Evolutionary conservation across 2,113 vertebrate species (phyloP), one percentile per base, ranked within the genome.

Genomic region (Dendropsophus ebraccatus): DNA sequence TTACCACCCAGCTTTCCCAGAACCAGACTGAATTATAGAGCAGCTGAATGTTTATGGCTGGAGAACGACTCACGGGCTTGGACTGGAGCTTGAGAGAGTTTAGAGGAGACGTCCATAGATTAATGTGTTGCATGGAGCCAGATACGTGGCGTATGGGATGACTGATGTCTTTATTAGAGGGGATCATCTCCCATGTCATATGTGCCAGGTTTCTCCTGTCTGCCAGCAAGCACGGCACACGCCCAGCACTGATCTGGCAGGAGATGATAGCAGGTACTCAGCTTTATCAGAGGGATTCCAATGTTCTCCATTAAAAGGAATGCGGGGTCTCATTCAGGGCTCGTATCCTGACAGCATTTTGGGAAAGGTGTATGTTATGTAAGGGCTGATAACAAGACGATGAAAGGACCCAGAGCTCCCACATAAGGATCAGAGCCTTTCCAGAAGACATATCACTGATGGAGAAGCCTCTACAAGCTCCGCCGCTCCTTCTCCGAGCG

Each of bases 221-320:
- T 56, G 52, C 28, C 19, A 37, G 17, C 32, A 56, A 14, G 75
- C 3, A 11, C 5, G 5, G 49, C 47, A 17, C 25, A 30, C 12
- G 16, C 45, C 47, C 17, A 19, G 47, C n/a, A 2, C 1, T 28
- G 30, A 21, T 4, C 75, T 78, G 75, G 75, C 75, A 21, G 50
- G 50, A 56, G 75, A 78, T 78, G 21, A 78, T 23, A 78, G 75
- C 28, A 5, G 32, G 23, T 30, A 9, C 62, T 54, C 49, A 11
- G 47, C 30, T 17, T 77, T 78, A 78, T 78, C 75, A 3, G 17
- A 12, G 50, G 30, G 30, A 76, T 30, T n/a, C 16, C 49, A 49
- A 77, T 54, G 74, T 77, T 77, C 74, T 77, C 25, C 16, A 54
- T 16, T 10, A 5, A 30, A 52, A 54, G 49, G 74, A 77, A 77